phyloP scores from a whole-genome alignment of 2,797 vertebrate species.

The Chiroxiphia lanceolata region DNA sequence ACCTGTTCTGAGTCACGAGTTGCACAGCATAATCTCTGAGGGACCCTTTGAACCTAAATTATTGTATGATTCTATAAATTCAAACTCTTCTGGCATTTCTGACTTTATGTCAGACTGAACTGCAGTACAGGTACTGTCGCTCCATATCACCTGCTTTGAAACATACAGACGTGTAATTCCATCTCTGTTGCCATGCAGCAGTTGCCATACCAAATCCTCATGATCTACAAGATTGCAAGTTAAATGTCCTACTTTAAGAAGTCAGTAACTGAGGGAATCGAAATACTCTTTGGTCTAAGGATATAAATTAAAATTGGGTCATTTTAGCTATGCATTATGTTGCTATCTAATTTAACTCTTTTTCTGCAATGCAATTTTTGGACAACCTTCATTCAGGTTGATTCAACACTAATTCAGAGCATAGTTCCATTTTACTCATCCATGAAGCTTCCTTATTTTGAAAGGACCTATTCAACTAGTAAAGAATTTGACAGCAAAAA shows the following conservation, averaged over 20 bases:
- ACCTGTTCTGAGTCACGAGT: not conserved
- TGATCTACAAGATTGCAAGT: not conserved
- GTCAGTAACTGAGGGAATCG: not conserved
- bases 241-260: not conserved
- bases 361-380: not conserved
- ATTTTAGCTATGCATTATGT: not conserved
- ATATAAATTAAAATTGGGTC: not conserved
- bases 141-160: not conserved
- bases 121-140: not conserved
- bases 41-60: not conserved
- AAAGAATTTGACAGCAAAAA: not conserved
- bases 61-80: not conserved
- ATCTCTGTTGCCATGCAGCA: not conserved
- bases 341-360: not conserved
- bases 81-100: not conserved
- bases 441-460: not conserved
- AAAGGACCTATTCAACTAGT: not conserved
- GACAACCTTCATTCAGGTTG: not conserved
- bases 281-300: not conserved
- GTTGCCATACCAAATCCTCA: not conserved
- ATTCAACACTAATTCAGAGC: not conserved
- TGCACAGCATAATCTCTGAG: not conserved
- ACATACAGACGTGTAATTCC: not conserved
- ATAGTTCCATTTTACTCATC: not conserved
- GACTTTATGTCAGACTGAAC: not conserved